Evolutionary conservation across 2,113 vertebrate genomes (phyloP), one percentile per base, ranked within the genome.

Genomic region (Emydura subglobosa): DNA sequence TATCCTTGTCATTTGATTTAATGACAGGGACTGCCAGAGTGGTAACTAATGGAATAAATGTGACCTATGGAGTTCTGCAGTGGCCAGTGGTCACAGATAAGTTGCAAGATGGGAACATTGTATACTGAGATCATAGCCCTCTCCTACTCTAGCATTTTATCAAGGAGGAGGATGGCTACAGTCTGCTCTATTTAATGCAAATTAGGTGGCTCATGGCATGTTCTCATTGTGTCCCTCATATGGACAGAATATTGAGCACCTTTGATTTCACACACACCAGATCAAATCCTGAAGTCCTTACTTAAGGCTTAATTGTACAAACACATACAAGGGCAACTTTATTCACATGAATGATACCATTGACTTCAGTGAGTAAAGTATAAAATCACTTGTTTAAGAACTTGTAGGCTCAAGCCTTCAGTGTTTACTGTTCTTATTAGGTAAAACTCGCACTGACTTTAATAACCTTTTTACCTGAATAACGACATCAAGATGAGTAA

Each of bases 161-260:
- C 0, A 0, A 44, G 82, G n/a, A 59, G 34, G n/a, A 88, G 42
- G 83, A 74, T 68, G 25, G 51, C 3, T 34, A 14, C 44, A 59
- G 50, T 47, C n/a, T 1, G 4, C 79, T 92, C 42, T 0, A 0
- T 47, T 92, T 87, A 24, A 47, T 50, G 39, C 74, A 68, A 83
- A 14, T 17, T 42, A 74, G 68, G 10, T 50, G 61, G 6, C 4
- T 86, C 82, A 25, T 44, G 59, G 7, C 10, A 34, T 9, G 16
- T 17, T 54, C 29, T n/a, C 7, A 1, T 0, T 0, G 53, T 16
- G 9, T 39, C 49, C 50, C 31, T 74, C n/a, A 7, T 78, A 61
- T 42, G 54, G 53, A 29, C 0, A 0, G 4, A 74, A 34, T 17
- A 3, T 10, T 0, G 2, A 34, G 25, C 0, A 0, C 0, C 0